Evolutionary conservation across 2,888 invertebrate genomes (phyloP).

Genomic region (Melieria omissa): DNA sequence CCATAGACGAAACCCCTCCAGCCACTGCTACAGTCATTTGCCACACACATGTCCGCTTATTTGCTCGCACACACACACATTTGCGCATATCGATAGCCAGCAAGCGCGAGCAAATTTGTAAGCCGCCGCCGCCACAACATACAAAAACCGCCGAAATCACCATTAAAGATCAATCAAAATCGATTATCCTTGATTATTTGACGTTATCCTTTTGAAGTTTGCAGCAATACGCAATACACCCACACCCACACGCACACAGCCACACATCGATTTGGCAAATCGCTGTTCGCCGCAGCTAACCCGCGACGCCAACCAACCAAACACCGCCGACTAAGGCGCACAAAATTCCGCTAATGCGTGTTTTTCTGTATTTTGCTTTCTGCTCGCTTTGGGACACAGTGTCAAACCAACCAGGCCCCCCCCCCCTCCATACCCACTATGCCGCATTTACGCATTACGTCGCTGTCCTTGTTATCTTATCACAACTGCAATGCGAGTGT

Average conservation of each 20-base stretch:
- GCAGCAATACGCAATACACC: constrained; percentile 6
- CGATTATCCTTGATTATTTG: constrained; percentile 65
- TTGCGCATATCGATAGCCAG: constrained; percentile 7
- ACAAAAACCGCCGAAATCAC: constrained; percentile 16
- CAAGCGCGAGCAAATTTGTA: background rate
- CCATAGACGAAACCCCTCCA: too few relatives aligned
- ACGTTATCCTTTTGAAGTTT: constrained; percentile 58
- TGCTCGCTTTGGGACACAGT: background rate
- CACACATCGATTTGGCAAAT: constrained; percentile 19
- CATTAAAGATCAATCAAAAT: constrained; percentile 63
- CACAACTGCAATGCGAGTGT: constrained; percentile 25
- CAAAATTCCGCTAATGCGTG: constrained; percentile 25
- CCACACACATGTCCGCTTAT: constrained; percentile 14
- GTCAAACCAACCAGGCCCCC: background rate
- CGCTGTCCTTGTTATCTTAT: constrained; percentile 16
- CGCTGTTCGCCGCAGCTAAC: background rate
- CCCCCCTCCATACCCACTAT: background rate
- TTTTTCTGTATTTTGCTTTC: background rate
- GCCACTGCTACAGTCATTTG: background rate
- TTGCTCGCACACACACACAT: background rate
- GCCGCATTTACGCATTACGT: background rate
- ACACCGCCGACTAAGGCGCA: background rate
- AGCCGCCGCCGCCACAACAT: background rate
- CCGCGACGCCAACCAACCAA: background rate
- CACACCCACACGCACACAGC: constrained; percentile 35